Evolutionary conservation across 2,113 vertebrate genomes (phyloP).

Genomic region (Echinops telfairi): DNA sequence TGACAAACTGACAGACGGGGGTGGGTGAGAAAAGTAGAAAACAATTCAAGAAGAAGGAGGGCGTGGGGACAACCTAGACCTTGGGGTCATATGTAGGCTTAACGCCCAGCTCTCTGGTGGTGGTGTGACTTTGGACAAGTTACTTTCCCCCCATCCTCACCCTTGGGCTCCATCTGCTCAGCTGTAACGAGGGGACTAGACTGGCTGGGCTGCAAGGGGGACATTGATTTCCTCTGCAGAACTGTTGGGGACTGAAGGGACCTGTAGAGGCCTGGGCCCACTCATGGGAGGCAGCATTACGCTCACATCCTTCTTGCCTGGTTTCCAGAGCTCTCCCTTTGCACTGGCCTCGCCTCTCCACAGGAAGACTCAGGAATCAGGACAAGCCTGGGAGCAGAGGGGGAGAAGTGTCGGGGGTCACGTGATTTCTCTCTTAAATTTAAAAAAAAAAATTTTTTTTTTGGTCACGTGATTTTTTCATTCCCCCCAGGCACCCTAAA

Average conservation of each 20-base stretch:
- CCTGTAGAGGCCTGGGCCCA: neutral
- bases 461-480: no score
- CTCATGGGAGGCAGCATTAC: rapidly evolving
- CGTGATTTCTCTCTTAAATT: no score
- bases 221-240: neutral
- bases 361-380: neutral
- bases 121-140: neutral
- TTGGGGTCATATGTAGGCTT: neutral
- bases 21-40: neutral
- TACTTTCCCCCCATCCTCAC: no score
- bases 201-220: neutral
- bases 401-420: neutral
- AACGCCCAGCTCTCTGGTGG: neutral
- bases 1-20: neutral
- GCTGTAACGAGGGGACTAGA: neutral
- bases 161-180: neutral
- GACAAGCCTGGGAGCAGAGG: neutral
- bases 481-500: neutral
- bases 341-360: rapidly evolving
- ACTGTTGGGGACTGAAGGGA: neutral
- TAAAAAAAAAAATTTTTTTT: no score
- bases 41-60: no score
- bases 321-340: neutral
- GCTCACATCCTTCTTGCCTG: neutral
- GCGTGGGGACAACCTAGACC: neutral